phyloP scores from a whole-genome alignment of 2,888 invertebrate genomes.

The Melieria picta region DNA sequence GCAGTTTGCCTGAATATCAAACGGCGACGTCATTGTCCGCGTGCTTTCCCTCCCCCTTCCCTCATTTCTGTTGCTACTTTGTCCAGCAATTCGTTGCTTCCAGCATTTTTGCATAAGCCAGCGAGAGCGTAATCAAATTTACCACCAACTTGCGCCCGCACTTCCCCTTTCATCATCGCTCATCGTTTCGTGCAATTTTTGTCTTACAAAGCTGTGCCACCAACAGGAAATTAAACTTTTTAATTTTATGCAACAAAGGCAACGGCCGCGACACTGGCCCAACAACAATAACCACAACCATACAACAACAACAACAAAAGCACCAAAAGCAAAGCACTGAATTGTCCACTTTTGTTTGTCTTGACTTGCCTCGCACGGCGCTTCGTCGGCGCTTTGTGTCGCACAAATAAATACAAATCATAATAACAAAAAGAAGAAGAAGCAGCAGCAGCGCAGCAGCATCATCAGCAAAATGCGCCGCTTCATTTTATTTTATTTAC shows the following conservation, averaged over 20 bases:
- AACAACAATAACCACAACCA: neutral
- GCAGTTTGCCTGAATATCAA: too few relatives aligned
- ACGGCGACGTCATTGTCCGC: too few relatives aligned
- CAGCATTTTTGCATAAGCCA: too few relatives aligned
- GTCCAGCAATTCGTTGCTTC: too few relatives aligned
- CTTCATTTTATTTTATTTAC: slow-evolving; percentile 47
- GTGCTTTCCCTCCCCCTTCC: too few relatives aligned
- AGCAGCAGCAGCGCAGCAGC: neutral
- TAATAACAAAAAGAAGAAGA: neutral
- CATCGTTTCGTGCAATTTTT: neutral
- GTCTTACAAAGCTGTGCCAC: neutral
- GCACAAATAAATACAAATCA: slow-evolving; percentile 1
- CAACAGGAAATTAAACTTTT: slow-evolving; percentile 31
- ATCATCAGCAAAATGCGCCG: neutral
- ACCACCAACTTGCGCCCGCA: slow-evolving; percentile 4
- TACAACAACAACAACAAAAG: neutral
- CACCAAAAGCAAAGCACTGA: neutral
- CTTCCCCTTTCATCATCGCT: neutral
- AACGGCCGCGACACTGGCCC: neutral
- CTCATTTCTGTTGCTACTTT: too few relatives aligned
- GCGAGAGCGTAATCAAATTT: neutral
- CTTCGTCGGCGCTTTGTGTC: slow-evolving; percentile 3
- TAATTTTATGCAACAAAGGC: slow-evolving; percentile 21
- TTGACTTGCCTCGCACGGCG: neutral
- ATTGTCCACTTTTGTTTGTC: neutral